Evolutionary conservation across 2,797 vertebrate genomes (phyloP).

Genomic region (Gallirallus australis): DNA sequence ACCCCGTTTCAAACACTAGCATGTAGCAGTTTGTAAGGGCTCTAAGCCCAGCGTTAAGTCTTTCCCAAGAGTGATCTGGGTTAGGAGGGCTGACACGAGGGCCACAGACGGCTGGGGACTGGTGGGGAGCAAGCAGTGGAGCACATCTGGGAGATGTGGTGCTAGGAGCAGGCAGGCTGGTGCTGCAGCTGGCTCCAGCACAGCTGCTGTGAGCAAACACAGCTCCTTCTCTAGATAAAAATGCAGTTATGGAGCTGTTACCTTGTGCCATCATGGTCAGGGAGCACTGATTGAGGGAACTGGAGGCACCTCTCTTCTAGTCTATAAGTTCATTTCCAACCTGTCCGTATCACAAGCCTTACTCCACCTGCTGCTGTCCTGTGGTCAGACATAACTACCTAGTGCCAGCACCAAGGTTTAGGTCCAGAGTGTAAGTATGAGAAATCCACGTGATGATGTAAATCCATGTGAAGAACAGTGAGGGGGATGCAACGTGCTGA

Average conservation of each 20-base stretch:
- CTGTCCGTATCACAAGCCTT: neutral
- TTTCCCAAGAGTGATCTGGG: neutral
- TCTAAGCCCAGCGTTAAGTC: neutral
- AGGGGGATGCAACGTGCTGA: neutral
- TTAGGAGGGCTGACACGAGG: neutral
- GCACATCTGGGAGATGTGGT: neutral
- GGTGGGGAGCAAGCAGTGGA: neutral
- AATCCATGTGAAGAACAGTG: neutral
- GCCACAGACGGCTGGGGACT: accelerated
- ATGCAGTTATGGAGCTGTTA: neutral
- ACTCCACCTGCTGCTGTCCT: conserved; percentile 14
- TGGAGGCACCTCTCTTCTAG: neutral
- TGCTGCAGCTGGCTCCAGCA: neutral
- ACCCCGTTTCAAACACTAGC: neutral
- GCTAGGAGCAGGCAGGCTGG: neutral
- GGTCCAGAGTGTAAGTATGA: neutral
- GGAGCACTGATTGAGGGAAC: neutral
- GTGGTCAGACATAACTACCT: neutral
- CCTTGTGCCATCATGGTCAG: neutral
- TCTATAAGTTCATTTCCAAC: neutral
- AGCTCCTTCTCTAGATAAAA: neutral
- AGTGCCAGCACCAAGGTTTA: neutral
- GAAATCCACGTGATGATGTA: neutral
- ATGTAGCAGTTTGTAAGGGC: neutral
- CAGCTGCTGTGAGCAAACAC: neutral